Evolutionary conservation across 2,797 vertebrate species (phyloP).

Genomic region (Cheracebus regulus): DNA sequence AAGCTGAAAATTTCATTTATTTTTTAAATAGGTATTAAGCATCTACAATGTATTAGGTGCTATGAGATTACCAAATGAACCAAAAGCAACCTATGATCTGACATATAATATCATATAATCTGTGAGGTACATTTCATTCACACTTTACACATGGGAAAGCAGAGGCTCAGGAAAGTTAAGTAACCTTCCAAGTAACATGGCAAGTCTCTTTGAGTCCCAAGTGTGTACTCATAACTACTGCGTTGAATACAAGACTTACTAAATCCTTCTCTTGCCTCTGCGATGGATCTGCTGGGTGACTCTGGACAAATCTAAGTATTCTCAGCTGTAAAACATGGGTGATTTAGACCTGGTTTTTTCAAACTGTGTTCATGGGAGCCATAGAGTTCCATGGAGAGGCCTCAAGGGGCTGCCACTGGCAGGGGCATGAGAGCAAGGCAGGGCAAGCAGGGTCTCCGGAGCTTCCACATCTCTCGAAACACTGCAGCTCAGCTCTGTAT

Average conservation of each 20-base stretch:
- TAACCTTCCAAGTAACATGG: background rate
- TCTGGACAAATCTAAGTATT: background rate
- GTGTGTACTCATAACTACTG: background rate
- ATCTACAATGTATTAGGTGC: background rate
- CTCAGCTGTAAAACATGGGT: background rate
- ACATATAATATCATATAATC: background rate
- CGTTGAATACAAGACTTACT: background rate
- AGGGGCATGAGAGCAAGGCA: background rate
- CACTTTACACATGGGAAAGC: conserved; percentile 7
- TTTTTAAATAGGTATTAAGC: background rate
- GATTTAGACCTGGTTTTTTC: background rate
- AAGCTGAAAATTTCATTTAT: conserved; percentile 30
- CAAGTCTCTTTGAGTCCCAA: background rate
- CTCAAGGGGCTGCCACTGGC: background rate
- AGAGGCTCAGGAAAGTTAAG: background rate
- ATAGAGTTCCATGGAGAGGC: background rate
- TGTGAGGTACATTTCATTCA: background rate
- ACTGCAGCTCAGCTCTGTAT: background rate
- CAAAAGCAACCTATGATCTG: background rate
- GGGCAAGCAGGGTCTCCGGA: background rate
- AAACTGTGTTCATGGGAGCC: background rate
- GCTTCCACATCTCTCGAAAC: background rate
- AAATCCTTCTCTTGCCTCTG: background rate
- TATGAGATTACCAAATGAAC: background rate
- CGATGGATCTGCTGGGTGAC: background rate